These are phyloP conservation scores for Melanotaenia parkinsoni DNA, from an alignment of 2,797 vertebrate genomes.

Conservation along the genomic window DNA sequence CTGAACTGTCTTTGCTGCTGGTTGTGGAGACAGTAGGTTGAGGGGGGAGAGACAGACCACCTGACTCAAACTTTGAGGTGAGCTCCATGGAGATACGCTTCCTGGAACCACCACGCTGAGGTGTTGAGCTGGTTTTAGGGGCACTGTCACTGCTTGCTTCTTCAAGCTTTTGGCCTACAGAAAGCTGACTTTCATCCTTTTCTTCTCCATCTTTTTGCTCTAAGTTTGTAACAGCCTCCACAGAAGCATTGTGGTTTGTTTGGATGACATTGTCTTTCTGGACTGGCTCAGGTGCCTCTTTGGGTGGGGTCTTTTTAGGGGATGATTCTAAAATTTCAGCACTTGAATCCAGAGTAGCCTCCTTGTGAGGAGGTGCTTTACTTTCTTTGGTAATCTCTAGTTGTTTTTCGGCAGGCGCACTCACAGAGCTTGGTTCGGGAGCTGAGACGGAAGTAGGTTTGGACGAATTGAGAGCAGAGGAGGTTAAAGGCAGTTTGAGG, in stretches of 20 bases:
- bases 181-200: conserved; percentile 9
- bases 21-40: conserved; percentile 37
- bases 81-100: conserved; percentile 87
- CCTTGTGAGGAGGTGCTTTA: conserved; percentile 15
- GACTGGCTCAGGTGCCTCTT: conserved; percentile 27
- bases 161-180: conserved; percentile 25
- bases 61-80: conserved; percentile 87
- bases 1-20: conserved; percentile 31
- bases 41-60: conserved; percentile 59
- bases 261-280: conserved; percentile 42
- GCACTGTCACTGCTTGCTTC: conserved; percentile 20
- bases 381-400: conserved; percentile 33
- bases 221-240: neutral
- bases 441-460: conserved; percentile 19
- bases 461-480: conserved; percentile 13
- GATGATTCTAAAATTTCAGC: conserved; percentile 31
- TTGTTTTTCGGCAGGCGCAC: conserved; percentile 20
- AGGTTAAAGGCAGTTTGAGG: conserved; percentile 8
- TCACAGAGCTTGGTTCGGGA: conserved; percentile 39
- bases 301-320: conserved; percentile 19
- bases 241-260: conserved; percentile 33
- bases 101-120: conserved; percentile 67
- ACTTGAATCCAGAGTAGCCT: conserved; percentile 14
- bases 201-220: conserved; percentile 33
- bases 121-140: conserved; percentile 29